Evolutionary conservation across 2,113 vertebrate species (phyloP), one percentile per base, ranked within the genome.

Genomic region (Bufo bufo): DNA sequence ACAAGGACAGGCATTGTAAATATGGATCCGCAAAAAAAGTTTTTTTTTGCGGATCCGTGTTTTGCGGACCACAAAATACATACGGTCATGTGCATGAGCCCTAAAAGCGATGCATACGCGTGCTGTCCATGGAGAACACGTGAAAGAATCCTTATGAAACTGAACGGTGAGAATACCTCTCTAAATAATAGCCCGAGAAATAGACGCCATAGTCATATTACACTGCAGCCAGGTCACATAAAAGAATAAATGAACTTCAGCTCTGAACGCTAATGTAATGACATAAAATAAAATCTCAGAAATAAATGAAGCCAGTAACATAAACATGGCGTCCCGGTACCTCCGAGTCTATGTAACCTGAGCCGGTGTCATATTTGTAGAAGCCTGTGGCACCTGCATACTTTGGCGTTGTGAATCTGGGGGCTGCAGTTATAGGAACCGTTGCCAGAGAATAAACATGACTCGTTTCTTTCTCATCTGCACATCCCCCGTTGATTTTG

Each of bases 381-480:
- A 56, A 56, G 77, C 50, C 50, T 23, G n/a, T 52, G 77, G 49
- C 77, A 79, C 77, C 77, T 79, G 77, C 77, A 23, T 56, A 23
- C 11, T 50, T 83, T 83, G 59, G 81, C 59, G 66, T 2, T 11
- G 16, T n/a, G 43, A 66, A 52, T 71, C 47, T 84, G 82, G 65
- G n/a, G 59, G 59, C 65, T 84, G 65, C 50, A 54, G 49, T 71
- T 71, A 66, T 13, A 11, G 81, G 49, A 71, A 56, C 23, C 20
- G 17, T 47, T 20, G 49, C 65, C 47, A 84, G 47, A 20, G 20
- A 43, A 54, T 33, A 71, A 84, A 71, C 47, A 84, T 71, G 23
- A 71, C 82, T 71, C 71, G 49, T 84, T 71, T 33, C 47, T 84
- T 71, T 33, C 20, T 69, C 82, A 66, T 84, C 82, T 84, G 82